Conservation (phyloP, 2,797 vertebrate species). For the Podargus strigoides region DNA sequence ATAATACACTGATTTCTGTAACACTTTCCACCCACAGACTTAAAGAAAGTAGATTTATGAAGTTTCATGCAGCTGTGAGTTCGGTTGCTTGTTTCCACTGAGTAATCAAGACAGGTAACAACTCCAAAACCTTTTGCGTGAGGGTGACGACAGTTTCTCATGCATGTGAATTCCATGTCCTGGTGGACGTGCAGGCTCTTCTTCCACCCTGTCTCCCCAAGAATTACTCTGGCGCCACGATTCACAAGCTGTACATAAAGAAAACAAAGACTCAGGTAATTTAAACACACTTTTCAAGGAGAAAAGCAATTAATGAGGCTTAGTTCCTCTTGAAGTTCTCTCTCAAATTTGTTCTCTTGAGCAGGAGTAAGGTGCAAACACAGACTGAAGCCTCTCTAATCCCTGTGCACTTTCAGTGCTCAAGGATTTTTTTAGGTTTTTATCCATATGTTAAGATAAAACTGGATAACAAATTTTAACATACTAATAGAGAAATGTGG, state of each 20-base stretch:
- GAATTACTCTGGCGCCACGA: constrained; percentile 95
- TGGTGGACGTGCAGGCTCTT: constrained; percentile 92
- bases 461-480: background rate
- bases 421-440: background rate
- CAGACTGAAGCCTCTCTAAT: background rate
- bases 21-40: background rate
- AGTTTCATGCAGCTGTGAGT: background rate
- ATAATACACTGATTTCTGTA: background rate
- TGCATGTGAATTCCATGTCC: constrained; percentile 99
- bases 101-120: background rate
- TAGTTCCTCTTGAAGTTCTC: background rate
- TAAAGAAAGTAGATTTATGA: background rate
- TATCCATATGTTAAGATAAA: background rate
- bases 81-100: background rate
- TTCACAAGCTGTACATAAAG: constrained; percentile 82
- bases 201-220: constrained; percentile 97
- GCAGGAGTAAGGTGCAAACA: background rate
- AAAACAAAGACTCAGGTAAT: background rate
- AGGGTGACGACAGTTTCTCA: constrained; percentile 95
- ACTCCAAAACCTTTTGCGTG: constrained; percentile 87
- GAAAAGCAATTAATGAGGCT: background rate
- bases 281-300: background rate
- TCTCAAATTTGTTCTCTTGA: background rate
- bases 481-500: background rate
- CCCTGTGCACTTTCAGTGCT: background rate